Conservation (phyloP, 1,140 invertebrate genomes). For the Batillaria attramentaria region DNA sequence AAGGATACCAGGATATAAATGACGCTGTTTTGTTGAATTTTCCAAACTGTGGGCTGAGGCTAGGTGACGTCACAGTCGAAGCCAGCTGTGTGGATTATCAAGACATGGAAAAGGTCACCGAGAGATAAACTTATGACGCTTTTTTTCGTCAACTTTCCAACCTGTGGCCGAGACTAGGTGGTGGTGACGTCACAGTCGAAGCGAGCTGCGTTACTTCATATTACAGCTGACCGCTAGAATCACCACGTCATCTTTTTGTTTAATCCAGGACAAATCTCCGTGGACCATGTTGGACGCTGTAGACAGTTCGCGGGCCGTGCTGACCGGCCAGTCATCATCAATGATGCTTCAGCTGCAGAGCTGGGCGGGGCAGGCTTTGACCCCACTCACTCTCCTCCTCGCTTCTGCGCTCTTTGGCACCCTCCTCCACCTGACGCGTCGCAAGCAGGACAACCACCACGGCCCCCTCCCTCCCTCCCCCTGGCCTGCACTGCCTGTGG, state of each 20-base stretch:
- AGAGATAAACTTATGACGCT: neutral
- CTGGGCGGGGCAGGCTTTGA: neutral
- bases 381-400: constrained; percentile 14
- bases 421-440: neutral
- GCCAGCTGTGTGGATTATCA: neutral
- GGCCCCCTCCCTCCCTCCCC: constrained; percentile 26
- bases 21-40: too few relatives aligned
- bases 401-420: neutral
- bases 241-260: neutral
- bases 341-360: neutral
- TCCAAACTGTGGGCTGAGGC: too few relatives aligned
- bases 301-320: neutral
- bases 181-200: too few relatives aligned
- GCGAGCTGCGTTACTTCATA: neutral
- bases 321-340: neutral
- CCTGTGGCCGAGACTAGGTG: too few relatives aligned
- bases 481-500: neutral
- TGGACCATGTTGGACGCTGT: neutral
- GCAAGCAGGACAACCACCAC: neutral
- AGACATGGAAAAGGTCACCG: neutral
- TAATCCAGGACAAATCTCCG: neutral
- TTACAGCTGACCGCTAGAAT: neutral
- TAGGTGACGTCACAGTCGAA: too few relatives aligned
- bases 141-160: neutral
- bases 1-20: too few relatives aligned